Conservation (phyloP, 2,888 invertebrate genomes). For the Phoronis australis region DNA sequence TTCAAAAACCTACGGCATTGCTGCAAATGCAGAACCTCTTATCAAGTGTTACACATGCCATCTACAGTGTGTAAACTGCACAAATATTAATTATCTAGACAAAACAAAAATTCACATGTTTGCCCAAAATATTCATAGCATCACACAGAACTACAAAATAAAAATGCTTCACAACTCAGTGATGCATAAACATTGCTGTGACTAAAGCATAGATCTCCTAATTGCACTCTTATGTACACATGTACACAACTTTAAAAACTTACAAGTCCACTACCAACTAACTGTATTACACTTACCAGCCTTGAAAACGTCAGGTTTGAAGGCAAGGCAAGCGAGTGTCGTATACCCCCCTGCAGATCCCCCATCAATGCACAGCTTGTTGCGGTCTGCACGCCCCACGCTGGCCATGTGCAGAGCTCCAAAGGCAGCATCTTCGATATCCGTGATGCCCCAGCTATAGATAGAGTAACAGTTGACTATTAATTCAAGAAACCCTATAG, state of each 20-base stretch:
- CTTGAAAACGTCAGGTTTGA: conserved; percentile 44
- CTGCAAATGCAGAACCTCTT: too few relatives aligned
- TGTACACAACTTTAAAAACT: background rate
- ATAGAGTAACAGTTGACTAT: background rate
- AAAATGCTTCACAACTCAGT: too few relatives aligned
- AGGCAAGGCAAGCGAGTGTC: conserved; percentile 46
- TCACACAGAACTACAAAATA: background rate
- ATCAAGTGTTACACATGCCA: too few relatives aligned
- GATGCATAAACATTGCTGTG: too few relatives aligned
- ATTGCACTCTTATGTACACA: background rate
- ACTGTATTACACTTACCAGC: conserved; percentile 41
- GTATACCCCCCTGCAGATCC: conserved; percentile 53
- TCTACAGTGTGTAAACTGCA: too few relatives aligned
- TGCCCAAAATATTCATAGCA: too few relatives aligned
- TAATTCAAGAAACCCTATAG: too few relatives aligned
- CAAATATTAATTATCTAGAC: too few relatives aligned
- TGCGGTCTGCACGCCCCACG: conserved; percentile 35
- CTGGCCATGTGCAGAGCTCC: conserved; percentile 45
- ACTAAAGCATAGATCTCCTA: too few relatives aligned
- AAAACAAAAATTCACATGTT: too few relatives aligned
- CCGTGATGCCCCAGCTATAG: conserved; percentile 51
- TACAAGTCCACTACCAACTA: background rate
- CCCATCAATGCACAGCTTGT: conserved; percentile 51
- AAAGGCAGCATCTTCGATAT: conserved; percentile 51
- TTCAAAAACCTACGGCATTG: too few relatives aligned